Conservation (phyloP, 1,140 invertebrate genomes). For the Linepithema humile region DNA sequence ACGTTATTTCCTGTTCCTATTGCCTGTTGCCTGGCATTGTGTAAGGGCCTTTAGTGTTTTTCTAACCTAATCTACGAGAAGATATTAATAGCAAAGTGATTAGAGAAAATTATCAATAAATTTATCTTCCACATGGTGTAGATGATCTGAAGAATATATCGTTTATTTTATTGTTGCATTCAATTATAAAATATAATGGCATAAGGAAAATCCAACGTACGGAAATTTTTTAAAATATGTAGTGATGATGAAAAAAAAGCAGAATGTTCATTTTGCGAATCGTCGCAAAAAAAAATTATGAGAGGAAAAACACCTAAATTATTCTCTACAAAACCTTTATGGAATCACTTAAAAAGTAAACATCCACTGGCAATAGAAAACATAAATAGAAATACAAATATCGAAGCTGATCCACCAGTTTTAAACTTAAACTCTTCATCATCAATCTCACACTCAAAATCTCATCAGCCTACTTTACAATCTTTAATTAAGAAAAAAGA, state of each 20-base stretch:
- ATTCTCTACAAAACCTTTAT: conserved; percentile 9
- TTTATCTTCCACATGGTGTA: neutral
- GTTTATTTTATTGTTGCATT: neutral
- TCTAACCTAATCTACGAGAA: too few relatives aligned
- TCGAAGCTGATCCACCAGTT: neutral
- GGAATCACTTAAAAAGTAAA: conserved; percentile 22
- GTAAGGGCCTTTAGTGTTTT: too few relatives aligned
- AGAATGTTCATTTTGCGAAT: neutral
- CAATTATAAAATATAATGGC: conserved; percentile 13
- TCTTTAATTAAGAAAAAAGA: conserved; percentile 24
- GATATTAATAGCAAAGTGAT: neutral
- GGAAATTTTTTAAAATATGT: conserved; percentile 25
- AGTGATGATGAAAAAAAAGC: conserved; percentile 15
- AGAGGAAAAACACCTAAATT: conserved; percentile 10
- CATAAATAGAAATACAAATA: neutral
- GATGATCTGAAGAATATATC: neutral
- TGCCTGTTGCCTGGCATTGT: too few relatives aligned
- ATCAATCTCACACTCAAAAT: neutral
- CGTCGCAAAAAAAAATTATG: neutral
- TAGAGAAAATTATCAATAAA: neutral
- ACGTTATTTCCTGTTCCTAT: too few relatives aligned
- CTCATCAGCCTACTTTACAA: conserved; percentile 5
- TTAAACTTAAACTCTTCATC: neutral
- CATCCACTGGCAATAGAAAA: neutral
- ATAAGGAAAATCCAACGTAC: conserved; percentile 11